Evolutionary conservation across 1,140 invertebrate genomes (phyloP).

Genomic region (Megathymus violae): DNA sequence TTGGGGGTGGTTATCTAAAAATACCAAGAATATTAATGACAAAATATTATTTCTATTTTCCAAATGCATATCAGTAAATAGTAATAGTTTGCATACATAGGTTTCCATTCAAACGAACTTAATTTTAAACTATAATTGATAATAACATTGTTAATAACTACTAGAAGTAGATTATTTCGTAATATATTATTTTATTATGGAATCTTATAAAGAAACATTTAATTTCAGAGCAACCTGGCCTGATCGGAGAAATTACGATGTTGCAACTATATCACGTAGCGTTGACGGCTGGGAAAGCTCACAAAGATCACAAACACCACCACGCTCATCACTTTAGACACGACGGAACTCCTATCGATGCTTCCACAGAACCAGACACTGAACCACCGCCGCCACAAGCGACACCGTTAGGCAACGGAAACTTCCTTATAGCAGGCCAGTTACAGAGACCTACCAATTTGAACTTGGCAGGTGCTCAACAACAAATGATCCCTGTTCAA

Average conservation of each 20-base stretch:
- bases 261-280: constrained; percentile 91
- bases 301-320: constrained; percentile 93
- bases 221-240: constrained; percentile 85
- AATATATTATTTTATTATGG: no score
- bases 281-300: constrained; percentile 91
- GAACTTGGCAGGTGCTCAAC: constrained; percentile 84
- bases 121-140: no score
- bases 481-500: constrained; percentile 79
- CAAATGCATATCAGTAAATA: constrained; percentile 1
- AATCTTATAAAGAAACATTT: no score
- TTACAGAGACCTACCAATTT: constrained; percentile 87
- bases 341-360: constrained; percentile 86
- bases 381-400: constrained; percentile 83
- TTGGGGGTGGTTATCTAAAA: no score
- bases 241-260: constrained; percentile 91
- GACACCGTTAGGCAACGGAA: constrained; percentile 80
- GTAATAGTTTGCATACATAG: no score
- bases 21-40: no score
- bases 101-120: no score
- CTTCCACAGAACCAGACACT: constrained; percentile 80
- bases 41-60: no score
- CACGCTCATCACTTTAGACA: constrained; percentile 91
- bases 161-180: no score
- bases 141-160: no score
- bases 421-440: constrained; percentile 88